These are phyloP conservation scores for Apteryx owenii DNA, from an alignment of 2,113 vertebrate species.

Conservation along the genomic window DNA sequence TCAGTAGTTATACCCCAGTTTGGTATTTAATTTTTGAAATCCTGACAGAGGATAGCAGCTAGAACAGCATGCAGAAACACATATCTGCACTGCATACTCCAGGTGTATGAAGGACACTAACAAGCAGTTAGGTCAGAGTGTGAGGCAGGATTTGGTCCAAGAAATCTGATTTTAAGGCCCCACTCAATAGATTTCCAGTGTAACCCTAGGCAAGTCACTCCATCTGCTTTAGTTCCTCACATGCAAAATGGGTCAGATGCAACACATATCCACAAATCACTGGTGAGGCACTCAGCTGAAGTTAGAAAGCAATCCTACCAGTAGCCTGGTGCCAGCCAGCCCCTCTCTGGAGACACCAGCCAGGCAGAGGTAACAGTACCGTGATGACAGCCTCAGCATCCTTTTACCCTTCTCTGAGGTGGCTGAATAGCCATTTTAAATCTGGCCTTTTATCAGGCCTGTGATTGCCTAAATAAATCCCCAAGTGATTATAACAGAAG, in stretches of 20 bases:
- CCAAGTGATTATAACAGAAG: neutral
- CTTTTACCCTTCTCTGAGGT: neutral
- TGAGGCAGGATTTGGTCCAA: neutral
- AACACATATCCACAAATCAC: neutral
- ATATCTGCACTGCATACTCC: fast-evolving
- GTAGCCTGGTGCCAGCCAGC: neutral
- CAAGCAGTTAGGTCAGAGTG: neutral
- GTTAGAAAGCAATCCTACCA: neutral
- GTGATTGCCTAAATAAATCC: neutral
- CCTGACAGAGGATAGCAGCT: neutral
- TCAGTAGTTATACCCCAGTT: neutral
- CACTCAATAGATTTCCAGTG: neutral
- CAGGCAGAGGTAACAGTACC: neutral
- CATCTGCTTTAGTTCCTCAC: neutral
- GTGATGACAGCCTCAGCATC: neutral
- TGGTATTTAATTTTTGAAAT: neutral
- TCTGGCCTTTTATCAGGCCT: neutral
- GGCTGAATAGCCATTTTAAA: neutral
- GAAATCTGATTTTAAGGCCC: neutral
- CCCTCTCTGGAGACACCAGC: neutral
- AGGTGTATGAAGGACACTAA: neutral
- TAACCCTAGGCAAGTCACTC: neutral
- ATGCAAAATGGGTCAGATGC: neutral
- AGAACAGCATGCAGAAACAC: neutral
- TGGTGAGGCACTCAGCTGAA: neutral